Base-by-base conservation (phyloP, 2,888 invertebrate genomes). In the Papilio elwesi region DNA sequence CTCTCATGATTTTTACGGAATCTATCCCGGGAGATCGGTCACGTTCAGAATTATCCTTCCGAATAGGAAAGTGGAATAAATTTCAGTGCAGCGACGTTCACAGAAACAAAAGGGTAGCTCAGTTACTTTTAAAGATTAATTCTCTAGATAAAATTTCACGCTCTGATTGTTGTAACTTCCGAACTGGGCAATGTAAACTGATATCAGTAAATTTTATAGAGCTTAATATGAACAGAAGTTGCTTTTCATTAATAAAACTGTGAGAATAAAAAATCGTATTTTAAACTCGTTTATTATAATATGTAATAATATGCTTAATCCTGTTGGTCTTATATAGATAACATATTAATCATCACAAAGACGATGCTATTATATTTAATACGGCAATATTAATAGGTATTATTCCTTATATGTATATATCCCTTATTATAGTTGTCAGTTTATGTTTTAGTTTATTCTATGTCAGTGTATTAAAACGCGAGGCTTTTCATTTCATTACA, bases 71-170 rank as follows among this genome's bases (percentile, higher is more conserved):
- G 81, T 16, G 55, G 82, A 87, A 90, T 90, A 90, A 90, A 91
- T 90, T 90, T 88, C 87, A 88, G 87, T 89, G 83, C 82, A 84
- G 83, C 80, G 84, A 85, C 83, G 85, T 85, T 83, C 87, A 84
- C 76, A 81, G 79, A 90, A 90, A 90, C 87, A 91, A 92, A 90
- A 87, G 89, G 87, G 85, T 86, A 80, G 78, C 78, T 78, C 84
- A 83, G 82, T 83, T 90, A 91, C 85, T 91, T 89, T 88, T 89
- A 79, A 84, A 91, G 93, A 92, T 93, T 93, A 91, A 93, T 92
- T 91, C 89, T 86, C 84, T 82, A 86, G 93, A 93, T 93, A 92
- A 92, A 92, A 93, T 91, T 92, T 91, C 89, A 89, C 91, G 90
- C 87, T 88, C 86, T 86, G 88, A 86, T 83, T 86, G 81, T 82